Evolutionary conservation across 2,888 invertebrate genomes (phyloP).

Genomic region (Taenaris catops): DNA sequence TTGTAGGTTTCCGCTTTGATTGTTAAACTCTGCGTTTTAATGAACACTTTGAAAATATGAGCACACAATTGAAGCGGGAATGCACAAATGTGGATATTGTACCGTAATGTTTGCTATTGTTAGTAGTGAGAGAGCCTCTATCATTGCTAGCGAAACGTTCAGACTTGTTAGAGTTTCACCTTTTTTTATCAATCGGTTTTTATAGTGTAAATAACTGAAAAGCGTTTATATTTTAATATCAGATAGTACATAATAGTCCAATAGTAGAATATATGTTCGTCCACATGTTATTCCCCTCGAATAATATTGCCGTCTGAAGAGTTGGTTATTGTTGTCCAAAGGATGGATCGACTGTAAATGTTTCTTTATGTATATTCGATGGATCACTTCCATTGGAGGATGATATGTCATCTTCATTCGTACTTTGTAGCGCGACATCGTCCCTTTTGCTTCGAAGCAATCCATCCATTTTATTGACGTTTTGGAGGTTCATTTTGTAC

Average conservation of each 20-base stretch:
- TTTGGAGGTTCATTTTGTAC: constrained; percentile 62
- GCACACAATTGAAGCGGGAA: constrained; percentile 9
- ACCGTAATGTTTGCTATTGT: constrained; percentile 30
- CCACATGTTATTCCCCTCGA: constrained; percentile 68
- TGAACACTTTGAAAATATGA: constrained; percentile 9
- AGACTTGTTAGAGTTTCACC: constrained; percentile 29
- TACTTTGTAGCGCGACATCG: constrained; percentile 42
- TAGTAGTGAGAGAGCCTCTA: constrained; percentile 24
- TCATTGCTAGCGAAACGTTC: constrained; percentile 24
- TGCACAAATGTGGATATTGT: constrained; percentile 19
- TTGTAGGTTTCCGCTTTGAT: constrained; percentile 36
- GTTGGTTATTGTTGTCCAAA: constrained; percentile 61
- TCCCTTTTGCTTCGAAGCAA: constrained; percentile 57
- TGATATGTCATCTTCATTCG: constrained; percentile 30
- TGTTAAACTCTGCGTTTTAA: constrained; percentile 1
- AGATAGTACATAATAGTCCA: constrained; percentile 67
- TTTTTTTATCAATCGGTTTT: constrained; percentile 45
- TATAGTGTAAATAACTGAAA: constrained; percentile 58
- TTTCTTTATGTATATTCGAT: no score
- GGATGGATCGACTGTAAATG: constrained; percentile 22
- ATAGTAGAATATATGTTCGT: constrained; percentile 69
- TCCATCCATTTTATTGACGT: constrained; percentile 68
- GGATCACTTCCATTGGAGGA: no score
- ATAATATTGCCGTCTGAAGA: constrained; percentile 66
- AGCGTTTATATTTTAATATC: constrained; percentile 47